A percentile compares a stretch with the other conserved stretches of the same genome.
phyloP scores from a whole-genome alignment of 2,888 invertebrate species.

The Spicauda simplicius region DNA sequence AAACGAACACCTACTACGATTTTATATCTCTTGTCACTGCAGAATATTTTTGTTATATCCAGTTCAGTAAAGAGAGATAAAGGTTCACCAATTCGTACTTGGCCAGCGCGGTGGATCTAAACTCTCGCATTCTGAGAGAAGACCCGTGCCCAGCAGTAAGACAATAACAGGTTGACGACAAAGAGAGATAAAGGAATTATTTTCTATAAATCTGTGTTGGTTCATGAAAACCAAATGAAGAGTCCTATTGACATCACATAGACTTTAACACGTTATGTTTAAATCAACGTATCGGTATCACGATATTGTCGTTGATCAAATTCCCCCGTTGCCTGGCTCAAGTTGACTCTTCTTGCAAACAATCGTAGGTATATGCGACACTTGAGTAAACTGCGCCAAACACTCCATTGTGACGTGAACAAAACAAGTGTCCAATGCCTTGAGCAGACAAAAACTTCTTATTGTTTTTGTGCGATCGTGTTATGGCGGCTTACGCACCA shows the following conservation, averaged over 20 bases:
- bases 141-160: too few species aligned
- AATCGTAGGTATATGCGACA: conserved; percentile 50
- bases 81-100: too few species aligned
- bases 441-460: conserved; percentile 26
- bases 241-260: too few species aligned
- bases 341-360: conserved; percentile 35
- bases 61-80: too few species aligned
- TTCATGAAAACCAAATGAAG: too few species aligned
- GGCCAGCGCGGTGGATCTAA: too few species aligned
- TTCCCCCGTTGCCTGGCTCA: neutral
- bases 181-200: too few species aligned
- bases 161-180: too few species aligned
- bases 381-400: conserved; percentile 67
- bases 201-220: too few species aligned
- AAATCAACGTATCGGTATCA: conserved; percentile 3
- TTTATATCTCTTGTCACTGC: neutral
- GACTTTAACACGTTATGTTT: neutral
- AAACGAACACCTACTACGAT: neutral
- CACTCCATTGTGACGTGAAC: conserved; percentile 56
- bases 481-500: conserved; percentile 4
- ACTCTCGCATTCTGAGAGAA: too few species aligned
- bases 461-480: conserved; percentile 37
- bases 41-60: neutral
- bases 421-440: conserved; percentile 28
- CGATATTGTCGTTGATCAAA: conserved; percentile 10